These are phyloP conservation scores for Hycleus phaleratus DNA, from an alignment of 1,140 invertebrate species.

Conservation along the genomic window DNA sequence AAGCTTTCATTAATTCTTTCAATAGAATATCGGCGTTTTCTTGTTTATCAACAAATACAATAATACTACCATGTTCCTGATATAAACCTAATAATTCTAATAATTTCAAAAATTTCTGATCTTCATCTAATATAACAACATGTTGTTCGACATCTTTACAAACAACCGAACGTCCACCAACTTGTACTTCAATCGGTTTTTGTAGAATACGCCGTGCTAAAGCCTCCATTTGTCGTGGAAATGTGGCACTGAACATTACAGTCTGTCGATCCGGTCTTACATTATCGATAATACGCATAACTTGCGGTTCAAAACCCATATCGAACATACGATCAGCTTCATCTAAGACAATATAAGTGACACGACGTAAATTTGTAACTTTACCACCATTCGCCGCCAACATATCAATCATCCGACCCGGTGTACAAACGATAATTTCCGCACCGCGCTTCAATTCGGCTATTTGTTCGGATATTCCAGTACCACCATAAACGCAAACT, in stretches of 20 bases:
- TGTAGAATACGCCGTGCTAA: constrained; percentile 87
- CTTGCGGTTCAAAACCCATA: constrained; percentile 99
- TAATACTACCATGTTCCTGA: constrained; percentile 86
- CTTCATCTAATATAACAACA: constrained; percentile 89
- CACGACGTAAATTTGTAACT: constrained; percentile 91
- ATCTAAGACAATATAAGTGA: constrained; percentile 96
- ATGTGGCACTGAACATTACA: constrained; percentile 98
- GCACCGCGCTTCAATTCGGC: constrained; percentile 93
- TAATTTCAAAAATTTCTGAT: constrained; percentile 96
- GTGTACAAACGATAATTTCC: constrained; percentile 98
- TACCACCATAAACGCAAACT: constrained; percentile 98
- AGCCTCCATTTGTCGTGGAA: constrained; percentile 98
- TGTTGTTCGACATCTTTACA: constrained; percentile 98
- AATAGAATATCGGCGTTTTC: constrained; percentile 92
- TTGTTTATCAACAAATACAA: constrained; percentile 99
- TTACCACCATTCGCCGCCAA: constrained; percentile 93
- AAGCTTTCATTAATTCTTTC: constrained; percentile 94
- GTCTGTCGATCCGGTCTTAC: constrained; percentile 95
- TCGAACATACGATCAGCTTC: constrained; percentile 56
- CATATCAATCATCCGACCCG: constrained; percentile 99
- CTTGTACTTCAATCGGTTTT: constrained; percentile 95
- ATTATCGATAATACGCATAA: constrained; percentile 97
- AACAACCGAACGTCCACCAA: constrained; percentile 95
- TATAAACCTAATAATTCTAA: constrained; percentile 92
- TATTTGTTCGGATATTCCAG: constrained; percentile 95